phyloP scores from a whole-genome alignment of 2,113 vertebrate genomes.

The Oreocharis arfaki region DNA sequence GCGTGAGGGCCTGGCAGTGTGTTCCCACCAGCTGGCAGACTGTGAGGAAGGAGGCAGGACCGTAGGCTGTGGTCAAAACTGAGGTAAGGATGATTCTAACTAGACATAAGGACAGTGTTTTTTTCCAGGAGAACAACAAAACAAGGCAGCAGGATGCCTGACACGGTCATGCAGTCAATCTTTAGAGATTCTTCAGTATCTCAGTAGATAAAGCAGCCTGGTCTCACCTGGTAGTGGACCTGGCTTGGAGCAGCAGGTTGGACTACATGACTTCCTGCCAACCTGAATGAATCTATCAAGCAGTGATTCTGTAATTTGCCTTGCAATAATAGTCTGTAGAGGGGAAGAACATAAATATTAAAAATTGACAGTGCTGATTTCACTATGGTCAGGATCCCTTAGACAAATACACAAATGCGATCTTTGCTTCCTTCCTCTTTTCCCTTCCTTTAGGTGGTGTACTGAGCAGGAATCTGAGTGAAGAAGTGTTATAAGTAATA shows the following conservation, averaged over 20 bases:
- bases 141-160: neutral
- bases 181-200: neutral
- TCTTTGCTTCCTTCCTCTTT: neutral
- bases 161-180: neutral
- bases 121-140: neutral
- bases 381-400: neutral
- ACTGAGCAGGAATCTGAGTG: neutral
- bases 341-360: neutral
- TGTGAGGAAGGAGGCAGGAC: neutral
- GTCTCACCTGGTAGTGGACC: neutral
- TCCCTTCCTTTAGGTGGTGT: neutral
- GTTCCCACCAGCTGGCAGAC: rapidly evolving
- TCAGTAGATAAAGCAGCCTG: neutral
- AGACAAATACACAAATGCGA: neutral
- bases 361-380: neutral
- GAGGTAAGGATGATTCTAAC: neutral
- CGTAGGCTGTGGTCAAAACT: neutral
- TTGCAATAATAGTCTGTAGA: neutral
- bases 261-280: neutral
- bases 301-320: neutral
- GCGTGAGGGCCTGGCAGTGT: neutral
- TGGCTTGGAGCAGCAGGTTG: neutral
- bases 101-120: neutral
- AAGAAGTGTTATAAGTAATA: neutral
- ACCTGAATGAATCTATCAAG: neutral